Evolutionary conservation across 2,888 invertebrate genomes (phyloP).

Genomic region (Cephus spinipes): DNA sequence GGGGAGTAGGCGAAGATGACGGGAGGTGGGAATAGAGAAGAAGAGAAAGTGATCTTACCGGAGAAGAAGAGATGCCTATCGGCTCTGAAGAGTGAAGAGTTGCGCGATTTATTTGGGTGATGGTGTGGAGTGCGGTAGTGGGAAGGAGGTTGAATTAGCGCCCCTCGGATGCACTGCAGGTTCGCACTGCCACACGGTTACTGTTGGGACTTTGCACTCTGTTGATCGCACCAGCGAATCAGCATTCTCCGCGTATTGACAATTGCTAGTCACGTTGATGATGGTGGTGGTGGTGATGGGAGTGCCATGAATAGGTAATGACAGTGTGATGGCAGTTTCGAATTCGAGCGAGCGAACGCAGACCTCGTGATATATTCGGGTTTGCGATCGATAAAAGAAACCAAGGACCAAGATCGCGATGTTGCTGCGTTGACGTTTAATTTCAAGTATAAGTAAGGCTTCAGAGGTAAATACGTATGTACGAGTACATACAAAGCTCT

Average conservation of each 20-base stretch:
- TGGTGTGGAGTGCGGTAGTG: conserved; percentile 64
- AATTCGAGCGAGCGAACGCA: conserved; percentile 61
- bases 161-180: conserved; percentile 65
- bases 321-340: conserved; percentile 34
- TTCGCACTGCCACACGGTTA: conserved; percentile 66
- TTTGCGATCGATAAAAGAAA: no score
- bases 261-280: conserved; percentile 47
- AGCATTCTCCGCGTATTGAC: conserved; percentile 28
- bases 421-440: no score
- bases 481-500: no score
- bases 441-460: no score
- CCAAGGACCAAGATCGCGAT: no score
- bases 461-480: no score
- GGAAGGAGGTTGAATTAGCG: conserved; percentile 65
- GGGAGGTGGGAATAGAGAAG: conserved; percentile 21
- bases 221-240: conserved; percentile 45
- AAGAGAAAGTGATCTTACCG: conserved; percentile 57
- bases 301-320: not conserved
- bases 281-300: conserved; percentile 30
- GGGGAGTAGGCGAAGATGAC: not conserved
- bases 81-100: conserved; percentile 59
- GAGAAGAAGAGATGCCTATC: conserved; percentile 46
- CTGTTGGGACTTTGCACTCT: conserved; percentile 66
- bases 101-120: conserved; percentile 63
- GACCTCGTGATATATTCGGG: not conserved